Conservation (phyloP, 2,888 invertebrate genomes). For the Syrphus vitripennis region DNA sequence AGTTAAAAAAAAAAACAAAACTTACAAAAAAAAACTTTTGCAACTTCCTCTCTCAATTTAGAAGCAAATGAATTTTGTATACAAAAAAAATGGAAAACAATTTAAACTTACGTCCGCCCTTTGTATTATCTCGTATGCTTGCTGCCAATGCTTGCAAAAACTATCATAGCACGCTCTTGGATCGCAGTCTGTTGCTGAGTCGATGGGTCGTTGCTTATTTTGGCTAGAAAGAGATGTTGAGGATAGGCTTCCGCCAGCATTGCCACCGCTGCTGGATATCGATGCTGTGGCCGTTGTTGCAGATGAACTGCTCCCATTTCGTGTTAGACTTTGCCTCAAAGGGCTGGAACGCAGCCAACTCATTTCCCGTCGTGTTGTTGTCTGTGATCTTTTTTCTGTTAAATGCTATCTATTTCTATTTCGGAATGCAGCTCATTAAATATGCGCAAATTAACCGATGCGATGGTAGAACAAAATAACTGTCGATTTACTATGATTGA, state of each 20-base stretch:
- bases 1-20: not conserved
- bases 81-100: slow-evolving; percentile 11
- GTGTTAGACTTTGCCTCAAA: slow-evolving; percentile 80
- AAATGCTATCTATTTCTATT: slow-evolving; percentile 54
- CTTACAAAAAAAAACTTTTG: slow-evolving; percentile 8
- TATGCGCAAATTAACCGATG: slow-evolving; percentile 49
- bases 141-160: slow-evolving; percentile 97
- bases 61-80: not conserved
- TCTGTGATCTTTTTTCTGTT: slow-evolving; percentile 10
- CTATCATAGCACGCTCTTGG: slow-evolving; percentile 95
- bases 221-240: slow-evolving; percentile 55
- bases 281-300: slow-evolving; percentile 72
- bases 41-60: slow-evolving; percentile 39
- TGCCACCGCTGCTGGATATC: slow-evolving; percentile 81
- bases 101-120: slow-evolving; percentile 82
- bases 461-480: slow-evolving; percentile 18
- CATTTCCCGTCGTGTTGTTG: slow-evolving; percentile 81
- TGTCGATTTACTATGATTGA: slow-evolving; percentile 39
- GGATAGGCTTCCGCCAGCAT: slow-evolving; percentile 31
- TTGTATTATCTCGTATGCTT: slow-evolving; percentile 91
- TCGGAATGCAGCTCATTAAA: slow-evolving; percentile 63
- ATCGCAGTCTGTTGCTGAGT: slow-evolving; percentile 89
- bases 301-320: slow-evolving; percentile 82
- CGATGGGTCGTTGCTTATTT: slow-evolving; percentile 82
- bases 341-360: slow-evolving; percentile 87